Conservation (phyloP, 2,113 vertebrate species). For the Daboia siamensis region DNA sequence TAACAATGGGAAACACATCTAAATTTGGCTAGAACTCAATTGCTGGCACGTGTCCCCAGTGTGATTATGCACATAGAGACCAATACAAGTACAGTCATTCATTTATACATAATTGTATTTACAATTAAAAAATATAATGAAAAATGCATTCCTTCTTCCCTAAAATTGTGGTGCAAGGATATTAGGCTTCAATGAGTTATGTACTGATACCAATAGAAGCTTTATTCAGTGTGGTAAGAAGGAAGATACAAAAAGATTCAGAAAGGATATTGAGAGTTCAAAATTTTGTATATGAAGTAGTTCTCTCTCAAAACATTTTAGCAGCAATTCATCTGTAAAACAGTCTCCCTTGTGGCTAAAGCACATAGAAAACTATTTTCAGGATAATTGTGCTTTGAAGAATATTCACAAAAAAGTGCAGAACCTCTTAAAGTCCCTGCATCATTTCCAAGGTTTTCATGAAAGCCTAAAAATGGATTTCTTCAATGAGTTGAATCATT, state of each 20-base stretch:
- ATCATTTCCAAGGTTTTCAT: background rate
- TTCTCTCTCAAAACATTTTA: background rate
- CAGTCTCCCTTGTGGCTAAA: background rate
- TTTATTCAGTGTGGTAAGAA: background rate
- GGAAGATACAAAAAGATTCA: background rate
- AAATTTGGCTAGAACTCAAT: background rate
- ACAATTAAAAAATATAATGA: background rate
- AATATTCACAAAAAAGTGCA: background rate
- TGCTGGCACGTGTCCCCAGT: background rate
- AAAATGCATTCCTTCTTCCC: background rate
- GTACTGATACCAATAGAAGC: background rate
- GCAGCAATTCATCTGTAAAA: background rate
- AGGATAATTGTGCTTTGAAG: background rate
- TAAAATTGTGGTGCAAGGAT: background rate
- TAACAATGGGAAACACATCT: background rate
- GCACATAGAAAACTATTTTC: background rate
- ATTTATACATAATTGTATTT: background rate
- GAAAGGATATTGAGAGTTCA: background rate
- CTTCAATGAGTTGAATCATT: background rate
- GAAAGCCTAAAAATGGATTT: background rate
- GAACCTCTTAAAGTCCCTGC: background rate
- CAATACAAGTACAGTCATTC: background rate
- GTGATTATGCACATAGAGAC: background rate
- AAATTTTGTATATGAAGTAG: background rate
- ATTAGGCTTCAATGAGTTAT: background rate